A percentile compares a stretch with the other conserved stretches of the same genome.
These are phyloP conservation scores for Styela clava DNA, from an alignment of 23 tunicate species.

Conservation along the genomic window DNA sequence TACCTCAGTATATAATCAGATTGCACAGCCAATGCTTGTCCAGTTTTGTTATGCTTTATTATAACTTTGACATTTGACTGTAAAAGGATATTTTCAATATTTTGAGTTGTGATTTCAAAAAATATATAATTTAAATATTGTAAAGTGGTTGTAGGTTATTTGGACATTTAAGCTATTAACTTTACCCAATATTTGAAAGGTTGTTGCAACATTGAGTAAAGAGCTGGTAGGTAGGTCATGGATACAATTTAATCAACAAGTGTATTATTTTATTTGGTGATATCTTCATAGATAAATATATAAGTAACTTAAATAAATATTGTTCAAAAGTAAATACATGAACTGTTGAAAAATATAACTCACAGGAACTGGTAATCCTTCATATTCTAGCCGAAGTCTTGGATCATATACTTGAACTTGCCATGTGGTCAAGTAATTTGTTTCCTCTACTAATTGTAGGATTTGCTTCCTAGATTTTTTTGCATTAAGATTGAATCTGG, in stretches of 20 bases:
- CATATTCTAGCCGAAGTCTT: constrained; percentile 64
- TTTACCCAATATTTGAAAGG: too few species aligned
- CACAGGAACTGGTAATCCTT: constrained; percentile 91
- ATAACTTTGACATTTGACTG: constrained; percentile 80
- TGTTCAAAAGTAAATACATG: too few species aligned
- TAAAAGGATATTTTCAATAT: neutral
- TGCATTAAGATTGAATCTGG: constrained; percentile 73
- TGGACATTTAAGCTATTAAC: too few species aligned
- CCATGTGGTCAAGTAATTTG: constrained; percentile 83
- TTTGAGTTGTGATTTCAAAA: neutral
- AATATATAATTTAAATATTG: neutral
- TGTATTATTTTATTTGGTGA: too few species aligned
- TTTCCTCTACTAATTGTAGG: constrained; percentile 64
- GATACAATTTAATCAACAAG: too few species aligned
- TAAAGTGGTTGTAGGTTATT: too few species aligned
- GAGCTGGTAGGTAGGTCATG: too few species aligned
- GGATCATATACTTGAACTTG: constrained; percentile 75
- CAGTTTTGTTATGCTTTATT: constrained; percentile 83
- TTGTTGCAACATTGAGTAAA: too few species aligned
- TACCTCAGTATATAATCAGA: constrained; percentile 52
- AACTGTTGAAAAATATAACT: too few species aligned
- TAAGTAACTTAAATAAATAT: too few species aligned
- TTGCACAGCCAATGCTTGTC: constrained; percentile 66
- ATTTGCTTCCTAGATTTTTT: constrained; percentile 81
- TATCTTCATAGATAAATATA: too few species aligned